Evolutionary conservation across 2,113 vertebrate genomes (phyloP).

Genomic region (Tenebrosternarchus preto): DNA sequence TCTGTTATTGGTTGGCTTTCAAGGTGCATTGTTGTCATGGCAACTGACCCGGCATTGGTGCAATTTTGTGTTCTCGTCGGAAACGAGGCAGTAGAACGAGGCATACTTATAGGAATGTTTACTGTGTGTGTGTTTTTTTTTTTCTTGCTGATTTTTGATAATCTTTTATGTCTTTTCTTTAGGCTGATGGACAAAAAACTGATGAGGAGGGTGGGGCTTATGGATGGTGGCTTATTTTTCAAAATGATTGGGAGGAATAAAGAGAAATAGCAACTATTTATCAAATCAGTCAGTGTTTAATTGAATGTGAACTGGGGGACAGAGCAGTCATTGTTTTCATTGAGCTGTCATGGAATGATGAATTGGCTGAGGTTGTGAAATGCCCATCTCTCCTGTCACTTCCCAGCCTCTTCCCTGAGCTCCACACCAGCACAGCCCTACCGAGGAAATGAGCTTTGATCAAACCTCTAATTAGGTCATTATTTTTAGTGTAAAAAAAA

Average conservation of each 20-base stretch:
- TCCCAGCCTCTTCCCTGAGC: constrained; percentile 38
- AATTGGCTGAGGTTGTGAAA: constrained; percentile 54
- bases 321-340: constrained; percentile 57
- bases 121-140: neutral
- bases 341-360: constrained; percentile 58
- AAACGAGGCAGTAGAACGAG: neutral
- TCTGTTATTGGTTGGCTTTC: neutral
- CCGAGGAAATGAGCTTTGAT: constrained; percentile 50
- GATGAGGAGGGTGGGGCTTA: neutral
- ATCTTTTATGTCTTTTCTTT: constrained; percentile 16
- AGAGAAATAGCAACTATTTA: constrained; percentile 56
- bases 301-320: constrained; percentile 60
- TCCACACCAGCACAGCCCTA: constrained; percentile 47
- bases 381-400: constrained; percentile 56
- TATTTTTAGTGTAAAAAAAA: constrained; percentile 35
- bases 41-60: neutral
- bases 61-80: neutral
- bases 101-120: neutral
- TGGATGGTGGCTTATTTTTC: constrained; percentile 51
- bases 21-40: neutral
- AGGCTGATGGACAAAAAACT: neutral
- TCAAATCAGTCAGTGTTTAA: constrained; percentile 61
- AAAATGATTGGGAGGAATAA: constrained; percentile 28
- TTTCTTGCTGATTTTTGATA: constrained; percentile 19
- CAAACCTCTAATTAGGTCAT: constrained; percentile 54